Percentiles rank a stretch among this genome's conserved stretches.
phyloP scores from a whole-genome alignment of 2,113 vertebrate species.

The Antechinus flavipes region DNA sequence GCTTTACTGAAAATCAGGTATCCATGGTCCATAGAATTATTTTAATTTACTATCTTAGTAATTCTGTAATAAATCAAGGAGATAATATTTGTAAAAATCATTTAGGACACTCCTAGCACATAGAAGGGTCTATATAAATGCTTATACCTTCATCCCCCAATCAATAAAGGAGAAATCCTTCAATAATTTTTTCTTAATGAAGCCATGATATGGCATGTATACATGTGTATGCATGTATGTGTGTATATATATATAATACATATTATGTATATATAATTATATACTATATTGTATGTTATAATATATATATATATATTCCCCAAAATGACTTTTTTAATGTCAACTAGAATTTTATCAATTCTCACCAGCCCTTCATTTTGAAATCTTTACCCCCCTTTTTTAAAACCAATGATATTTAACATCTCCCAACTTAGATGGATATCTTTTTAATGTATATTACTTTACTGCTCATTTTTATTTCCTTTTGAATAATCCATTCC shows the following conservation, averaged over 20 bases:
- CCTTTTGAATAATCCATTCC: neutral
- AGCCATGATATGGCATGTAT: neutral
- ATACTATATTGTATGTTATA: no score
- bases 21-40: neutral
- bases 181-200: neutral
- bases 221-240: no score
- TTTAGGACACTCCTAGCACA: neutral
- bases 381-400: neutral
- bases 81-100: neutral
- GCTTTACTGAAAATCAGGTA: neutral
- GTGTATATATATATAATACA: neutral
- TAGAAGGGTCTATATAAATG: neutral
- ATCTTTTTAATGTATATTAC: neutral
- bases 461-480: neutral
- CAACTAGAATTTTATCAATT: neutral
- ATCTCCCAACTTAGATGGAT: neutral
- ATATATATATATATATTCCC: neutral
- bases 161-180: no score
- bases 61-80: neutral
- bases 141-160: neutral
- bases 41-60: neutral
- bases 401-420: neutral
- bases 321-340: neutral
- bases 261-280: no score
- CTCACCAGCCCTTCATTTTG: no score